Conservation (phyloP, 2,113 vertebrate species). For the Phrynosoma platyrhinos region DNA sequence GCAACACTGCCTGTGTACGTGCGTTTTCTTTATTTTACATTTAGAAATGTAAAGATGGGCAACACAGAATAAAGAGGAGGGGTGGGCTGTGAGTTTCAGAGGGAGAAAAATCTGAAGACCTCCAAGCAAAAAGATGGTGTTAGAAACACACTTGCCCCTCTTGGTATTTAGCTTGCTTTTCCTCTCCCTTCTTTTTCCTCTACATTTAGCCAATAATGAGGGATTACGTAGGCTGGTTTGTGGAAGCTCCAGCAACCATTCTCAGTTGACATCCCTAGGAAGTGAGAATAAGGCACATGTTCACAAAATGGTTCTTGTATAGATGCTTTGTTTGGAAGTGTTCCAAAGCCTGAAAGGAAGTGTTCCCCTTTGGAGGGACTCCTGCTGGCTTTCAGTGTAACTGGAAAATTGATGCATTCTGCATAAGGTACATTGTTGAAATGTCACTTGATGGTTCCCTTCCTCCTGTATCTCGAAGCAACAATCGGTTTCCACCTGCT, state of each 20-base stretch:
- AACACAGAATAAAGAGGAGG: conserved; percentile 69
- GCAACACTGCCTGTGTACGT: conserved; percentile 74
- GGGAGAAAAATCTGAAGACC: neutral
- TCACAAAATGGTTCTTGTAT: neutral
- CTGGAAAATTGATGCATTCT: neutral
- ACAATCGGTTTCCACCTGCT: neutral
- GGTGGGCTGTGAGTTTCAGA: conserved; percentile 37
- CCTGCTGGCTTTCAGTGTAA: neutral
- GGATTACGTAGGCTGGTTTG: neutral
- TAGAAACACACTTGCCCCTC: conserved; percentile 10
- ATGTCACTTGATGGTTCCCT: neutral
- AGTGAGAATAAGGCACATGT: neutral
- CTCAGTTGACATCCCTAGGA: neutral
- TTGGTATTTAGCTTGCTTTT: neutral
- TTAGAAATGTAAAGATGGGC: conserved; percentile 81
- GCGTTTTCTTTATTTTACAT: conserved; percentile 79
- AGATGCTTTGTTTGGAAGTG: neutral
- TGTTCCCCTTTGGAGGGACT: neutral
- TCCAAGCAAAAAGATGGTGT: accelerated
- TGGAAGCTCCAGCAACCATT: neutral
- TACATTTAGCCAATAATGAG: neutral
- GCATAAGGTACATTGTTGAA: neutral
- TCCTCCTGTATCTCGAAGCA: neutral
- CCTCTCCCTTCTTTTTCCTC: neutral
- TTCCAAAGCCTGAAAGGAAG: neutral